Base-by-base conservation (phyloP, 2,113 vertebrate species). In the Monarcha castaneiventris region DNA sequence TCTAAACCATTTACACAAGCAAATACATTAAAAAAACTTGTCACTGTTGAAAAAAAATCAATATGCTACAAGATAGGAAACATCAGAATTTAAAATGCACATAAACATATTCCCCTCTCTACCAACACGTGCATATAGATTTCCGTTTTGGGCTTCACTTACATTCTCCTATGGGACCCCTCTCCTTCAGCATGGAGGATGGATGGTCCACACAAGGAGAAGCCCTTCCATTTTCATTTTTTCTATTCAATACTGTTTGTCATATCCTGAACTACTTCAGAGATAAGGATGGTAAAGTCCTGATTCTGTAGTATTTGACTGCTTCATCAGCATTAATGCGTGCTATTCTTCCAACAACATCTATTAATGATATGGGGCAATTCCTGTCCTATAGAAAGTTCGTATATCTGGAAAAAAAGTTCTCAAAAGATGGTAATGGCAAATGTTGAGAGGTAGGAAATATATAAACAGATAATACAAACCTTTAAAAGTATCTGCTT, bases 151-250 rank as follows among this genome's bases (percentile, higher is more conserved):
- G 43, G 14, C 10, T 94, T 79, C 16, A 29, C 6, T 16, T 5
- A 1, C 1, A 0, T 49, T 74, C 33, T 75, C 16, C 29, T 22
- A 2, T 0, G 0, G 13, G 9, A 41, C 13, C 10, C 9, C 12
- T 41, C 16, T 46, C 25, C 56, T 26, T 44, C 62, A 68, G 41
- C 43, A 43, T 3, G 37, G 37, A 61, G 30, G 23, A 55, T 17
- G 15, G 8, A 17, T 37, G 30, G 33, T 19, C 27, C 13, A 7
- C 8, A 25, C 3, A 35, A 17, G 1, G 14, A 91, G 19, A 49
- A 41, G 10, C 5, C 25, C 14, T 58, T 52, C n/a, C 7, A 35
- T 51, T 52, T 79, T 27, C 22, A 13, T 56, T 10, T 26, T 33
- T 73, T 32, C 33, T 46, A 4, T 30, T 61, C 14, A 55, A 5